A percentile compares a stretch with the other conserved stretches of the same genome.
Evolutionary conservation across 2,888 invertebrate genomes (phyloP).

Genomic region (Epirrhoe tristata): DNA sequence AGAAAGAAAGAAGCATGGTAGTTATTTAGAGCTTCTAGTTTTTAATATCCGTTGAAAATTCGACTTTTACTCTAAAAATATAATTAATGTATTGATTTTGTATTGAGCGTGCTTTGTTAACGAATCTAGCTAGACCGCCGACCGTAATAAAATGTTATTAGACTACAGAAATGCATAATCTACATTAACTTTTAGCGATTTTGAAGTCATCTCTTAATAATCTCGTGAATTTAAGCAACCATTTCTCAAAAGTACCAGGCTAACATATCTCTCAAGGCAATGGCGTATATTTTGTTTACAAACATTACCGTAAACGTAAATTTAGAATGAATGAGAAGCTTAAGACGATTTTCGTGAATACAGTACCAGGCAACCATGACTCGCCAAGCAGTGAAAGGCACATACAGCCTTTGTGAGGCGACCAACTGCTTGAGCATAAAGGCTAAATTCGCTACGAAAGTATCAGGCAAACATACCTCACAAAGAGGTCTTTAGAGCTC

Average conservation of each 20-base stretch:
- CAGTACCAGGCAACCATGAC: constrained; percentile 31
- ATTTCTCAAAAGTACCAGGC: constrained; percentile 19
- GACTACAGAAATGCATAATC: not conserved
- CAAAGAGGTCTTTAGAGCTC: not conserved
- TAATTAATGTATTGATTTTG: not conserved
- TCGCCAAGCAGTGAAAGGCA: not conserved
- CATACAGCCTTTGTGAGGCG: not conserved
- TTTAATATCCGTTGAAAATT: no score
- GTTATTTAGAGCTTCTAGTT: no score
- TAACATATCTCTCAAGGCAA: constrained; percentile 7
- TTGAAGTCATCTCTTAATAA: not conserved
- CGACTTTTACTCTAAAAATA: not conserved
- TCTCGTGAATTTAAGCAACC: not conserved
- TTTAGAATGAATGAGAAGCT: not conserved
- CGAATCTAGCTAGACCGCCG: not conserved
- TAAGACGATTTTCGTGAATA: constrained; percentile 22
- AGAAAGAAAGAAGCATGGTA: no score
- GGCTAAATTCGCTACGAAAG: not conserved
- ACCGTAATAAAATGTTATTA: not conserved
- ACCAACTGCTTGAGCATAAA: not conserved
- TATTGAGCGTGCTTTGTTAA: not conserved
- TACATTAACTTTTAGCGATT: not conserved
- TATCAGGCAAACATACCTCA: not conserved
- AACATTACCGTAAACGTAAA: not conserved
- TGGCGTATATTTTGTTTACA: not conserved